phyloP scores from a whole-genome alignment of 64 coral and sea anemone species.

The Actinia equina region DNA sequence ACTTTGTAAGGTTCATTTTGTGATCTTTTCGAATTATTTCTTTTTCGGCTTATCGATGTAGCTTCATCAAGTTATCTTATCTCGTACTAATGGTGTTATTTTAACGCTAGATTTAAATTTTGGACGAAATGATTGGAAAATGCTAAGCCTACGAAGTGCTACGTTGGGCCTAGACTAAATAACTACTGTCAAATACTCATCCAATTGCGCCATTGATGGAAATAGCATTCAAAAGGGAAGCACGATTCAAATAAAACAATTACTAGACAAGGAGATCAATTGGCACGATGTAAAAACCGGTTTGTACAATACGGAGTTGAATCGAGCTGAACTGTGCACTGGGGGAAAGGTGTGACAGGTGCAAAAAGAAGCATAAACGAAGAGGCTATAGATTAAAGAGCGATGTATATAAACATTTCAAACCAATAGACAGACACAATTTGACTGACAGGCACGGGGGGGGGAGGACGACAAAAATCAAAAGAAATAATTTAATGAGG shows the following conservation, averaged over 20 bases:
- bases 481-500: background rate
- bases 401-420: background rate
- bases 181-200: background rate
- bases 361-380: background rate
- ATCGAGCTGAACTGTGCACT: background rate
- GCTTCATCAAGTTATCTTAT: slow-evolving; percentile 11
- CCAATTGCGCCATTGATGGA: background rate
- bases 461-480: background rate
- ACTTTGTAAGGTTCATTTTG: slow-evolving; percentile 1
- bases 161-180: slow-evolving; percentile 1
- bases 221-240: background rate
- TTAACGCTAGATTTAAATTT: slow-evolving; percentile 13
- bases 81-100: slow-evolving; percentile 3
- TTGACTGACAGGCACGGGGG: background rate
- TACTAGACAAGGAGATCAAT: slow-evolving; percentile 14
- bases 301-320: background rate
- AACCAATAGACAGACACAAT: background rate
- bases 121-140: slow-evolving; percentile 7
- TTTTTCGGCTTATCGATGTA: slow-evolving; percentile 3
- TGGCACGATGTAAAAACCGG: slow-evolving; percentile 7
- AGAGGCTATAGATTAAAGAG: background rate
- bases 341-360: background rate
- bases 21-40: background rate
- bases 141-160: slow-evolving; percentile 8
- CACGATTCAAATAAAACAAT: slow-evolving; percentile 16